Evolutionary conservation across 2,113 vertebrate species (phyloP).

Genomic region (Lutjanus erythropterus): DNA sequence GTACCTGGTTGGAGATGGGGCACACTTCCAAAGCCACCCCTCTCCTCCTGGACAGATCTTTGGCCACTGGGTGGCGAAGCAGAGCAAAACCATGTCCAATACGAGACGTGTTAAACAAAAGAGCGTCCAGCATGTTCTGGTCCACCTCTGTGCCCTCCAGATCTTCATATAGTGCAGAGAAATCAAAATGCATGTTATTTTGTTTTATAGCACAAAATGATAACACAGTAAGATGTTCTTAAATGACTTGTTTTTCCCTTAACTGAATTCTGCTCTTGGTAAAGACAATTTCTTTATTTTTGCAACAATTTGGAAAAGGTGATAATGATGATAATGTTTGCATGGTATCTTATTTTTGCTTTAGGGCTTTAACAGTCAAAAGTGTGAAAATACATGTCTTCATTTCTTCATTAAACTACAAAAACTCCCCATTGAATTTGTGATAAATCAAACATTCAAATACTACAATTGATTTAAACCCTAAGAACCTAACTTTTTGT

Average conservation of each 20-base stretch:
- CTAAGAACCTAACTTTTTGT: too few relatives aligned
- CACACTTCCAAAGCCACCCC: conserved; percentile 92
- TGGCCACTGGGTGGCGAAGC: conserved; percentile 87
- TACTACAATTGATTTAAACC: background rate
- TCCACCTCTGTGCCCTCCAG: conserved; percentile 89
- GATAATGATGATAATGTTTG: background rate
- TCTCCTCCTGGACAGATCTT: conserved; percentile 83
- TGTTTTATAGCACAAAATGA: background rate
- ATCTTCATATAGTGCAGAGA: conserved; percentile 74
- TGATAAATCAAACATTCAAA: background rate
- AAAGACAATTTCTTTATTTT: background rate
- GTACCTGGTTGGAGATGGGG: conserved; percentile 95
- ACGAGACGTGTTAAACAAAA: conserved; percentile 91
- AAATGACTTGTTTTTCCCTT: background rate
- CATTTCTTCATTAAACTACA: background rate
- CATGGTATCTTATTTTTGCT: background rate
- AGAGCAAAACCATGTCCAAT: conserved; percentile 93
- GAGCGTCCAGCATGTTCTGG: conserved; percentile 90
- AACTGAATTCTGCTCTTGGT: background rate
- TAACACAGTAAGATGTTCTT: background rate
- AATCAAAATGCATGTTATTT: background rate
- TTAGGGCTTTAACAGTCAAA: background rate
- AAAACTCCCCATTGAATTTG: background rate
- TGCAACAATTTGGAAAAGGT: background rate
- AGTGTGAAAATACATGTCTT: background rate